Evolutionary conservation across 2,888 invertebrate genomes (phyloP), one percentile per base, ranked within the genome.

Genomic region (Hirtodrosophila duncani): DNA sequence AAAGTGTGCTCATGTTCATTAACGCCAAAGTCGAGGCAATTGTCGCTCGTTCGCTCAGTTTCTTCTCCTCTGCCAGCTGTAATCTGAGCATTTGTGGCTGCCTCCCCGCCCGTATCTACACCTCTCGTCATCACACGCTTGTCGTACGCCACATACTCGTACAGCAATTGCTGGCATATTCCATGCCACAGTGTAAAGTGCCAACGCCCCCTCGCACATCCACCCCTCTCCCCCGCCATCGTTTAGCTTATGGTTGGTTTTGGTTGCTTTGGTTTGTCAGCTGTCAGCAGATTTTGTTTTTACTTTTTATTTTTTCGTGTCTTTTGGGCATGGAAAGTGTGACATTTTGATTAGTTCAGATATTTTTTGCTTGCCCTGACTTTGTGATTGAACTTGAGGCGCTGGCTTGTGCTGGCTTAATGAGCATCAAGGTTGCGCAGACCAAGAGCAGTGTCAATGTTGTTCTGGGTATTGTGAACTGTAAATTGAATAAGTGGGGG

Each of bases 1-100:
- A 69, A 78, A 75, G 75, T 78, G 75, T 78, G 81, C 75, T 77
- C 75, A 78, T 81, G 79, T 77, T 77, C 81, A 77, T 77, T 77
- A 77, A 81, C 79, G 81, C 81, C 79, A 77, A 77, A 81, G 79
- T 70, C 65, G 70, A 65, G 79, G 75, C 75, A 75, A 75, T 75
- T 75, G 81, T 81, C 70, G 75, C 53, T 43, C 21, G 48, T 55
- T 33, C 49, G 34, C 49, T 44, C 39, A 11, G 34, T 34, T 23
- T 18, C 26, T 18, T 11, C 49, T n/a, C 11, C 31, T 7, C 26
- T 21, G 51, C 61, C 65, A 59, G 58, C 50, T 80, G 72, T 72
- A 80, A 72, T 72, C 80, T 63, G 77, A 75, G 62, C 56, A 33
- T 41, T 52, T 14, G n/a, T 5, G 8, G 13, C 6, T 9, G 17